Evolutionary conservation across 2,888 invertebrate genomes (phyloP), one percentile per base, ranked within the genome.

Genomic region (Arenicola marina): DNA sequence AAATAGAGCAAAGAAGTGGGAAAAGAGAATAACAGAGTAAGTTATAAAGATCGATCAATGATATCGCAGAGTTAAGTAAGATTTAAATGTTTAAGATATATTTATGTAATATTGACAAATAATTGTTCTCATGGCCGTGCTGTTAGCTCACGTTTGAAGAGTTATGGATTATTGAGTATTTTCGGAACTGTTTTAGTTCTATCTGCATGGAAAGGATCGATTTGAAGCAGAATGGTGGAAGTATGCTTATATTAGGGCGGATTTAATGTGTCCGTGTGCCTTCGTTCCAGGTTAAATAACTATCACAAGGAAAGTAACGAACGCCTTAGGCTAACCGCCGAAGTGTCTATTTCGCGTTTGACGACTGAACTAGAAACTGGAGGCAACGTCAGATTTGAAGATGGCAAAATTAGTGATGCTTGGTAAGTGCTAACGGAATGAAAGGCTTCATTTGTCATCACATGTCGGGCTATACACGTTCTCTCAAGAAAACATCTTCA

Each of bases 371-470:
- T 83, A 34, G 81, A 82, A 59, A 82, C 80, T 32, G 83, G 82
- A 1, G 83, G 83, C 26, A 83, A 83, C 74, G 76, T 83, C n/a
- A 67, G 81, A 32, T 81, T 81, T 76, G 82, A 82, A 63, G 78
- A 80, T 57, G 82, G 82, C 1, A 71, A 72, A 38, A 68, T 76
- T 2, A 67, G 75, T 26, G 79, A 81, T 68, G 66, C 76, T 32
- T 83, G 83, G 83, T 81, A 66, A 62, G 71, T 68, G 15, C 11
- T 48, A 38, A 38, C 38, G 18, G 18, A 38, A 38, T 38, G 38
- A 38, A 38, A 15, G 11, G 11, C 11, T 38, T 11, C 18, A 15
- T 38, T 38, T 38, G 11, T 38, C n/a, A n/a, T n/a, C n/a, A n/a
- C n/a, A n/a, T n/a, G n/a, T n/a, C n/a, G n/a, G 18, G 38, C 38